phyloP scores from a whole-genome alignment of 2,113 vertebrate species.

The Phrynosoma blainvillii region DNA sequence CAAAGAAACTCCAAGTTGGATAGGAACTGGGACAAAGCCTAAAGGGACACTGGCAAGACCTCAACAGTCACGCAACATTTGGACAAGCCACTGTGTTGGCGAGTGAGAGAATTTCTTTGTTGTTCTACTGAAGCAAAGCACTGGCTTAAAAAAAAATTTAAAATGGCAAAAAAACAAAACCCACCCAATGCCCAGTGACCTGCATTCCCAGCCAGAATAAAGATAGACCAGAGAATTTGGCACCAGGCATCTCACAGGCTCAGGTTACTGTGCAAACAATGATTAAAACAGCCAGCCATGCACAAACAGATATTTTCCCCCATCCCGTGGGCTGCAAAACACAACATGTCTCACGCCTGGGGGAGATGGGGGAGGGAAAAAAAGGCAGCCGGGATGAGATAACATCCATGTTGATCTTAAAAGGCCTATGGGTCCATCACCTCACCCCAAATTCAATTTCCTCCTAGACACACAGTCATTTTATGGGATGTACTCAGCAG shows the following conservation, averaged over 20 bases:
- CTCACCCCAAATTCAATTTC: not conserved
- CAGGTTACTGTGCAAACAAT: slow-evolving; percentile 29
- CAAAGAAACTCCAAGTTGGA: not conserved
- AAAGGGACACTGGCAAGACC: not conserved
- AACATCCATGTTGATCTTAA: not conserved
- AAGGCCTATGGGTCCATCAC: not conserved
- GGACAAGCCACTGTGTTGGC: not conserved
- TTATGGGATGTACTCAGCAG: not conserved
- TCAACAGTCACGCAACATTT: not conserved
- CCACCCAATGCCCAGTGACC: not conserved
- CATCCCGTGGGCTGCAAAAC: not conserved
- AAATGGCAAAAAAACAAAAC: not conserved
- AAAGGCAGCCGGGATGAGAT: not conserved
- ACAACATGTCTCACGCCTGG: not conserved
- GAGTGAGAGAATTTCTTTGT: not conserved
- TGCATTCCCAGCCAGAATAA: slow-evolving; percentile 24
- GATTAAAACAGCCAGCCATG: slow-evolving; percentile 23
- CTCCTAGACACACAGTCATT: not conserved
- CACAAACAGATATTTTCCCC: not conserved
- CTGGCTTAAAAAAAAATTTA: not conserved
- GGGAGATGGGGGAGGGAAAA: not conserved
- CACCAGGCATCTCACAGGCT: not conserved
- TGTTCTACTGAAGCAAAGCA: not conserved
- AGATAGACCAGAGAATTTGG: slow-evolving; percentile 14
- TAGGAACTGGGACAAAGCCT: not conserved